phyloP scores from a whole-genome alignment of 2,113 vertebrate genomes.

The Microtus oregoni region DNA sequence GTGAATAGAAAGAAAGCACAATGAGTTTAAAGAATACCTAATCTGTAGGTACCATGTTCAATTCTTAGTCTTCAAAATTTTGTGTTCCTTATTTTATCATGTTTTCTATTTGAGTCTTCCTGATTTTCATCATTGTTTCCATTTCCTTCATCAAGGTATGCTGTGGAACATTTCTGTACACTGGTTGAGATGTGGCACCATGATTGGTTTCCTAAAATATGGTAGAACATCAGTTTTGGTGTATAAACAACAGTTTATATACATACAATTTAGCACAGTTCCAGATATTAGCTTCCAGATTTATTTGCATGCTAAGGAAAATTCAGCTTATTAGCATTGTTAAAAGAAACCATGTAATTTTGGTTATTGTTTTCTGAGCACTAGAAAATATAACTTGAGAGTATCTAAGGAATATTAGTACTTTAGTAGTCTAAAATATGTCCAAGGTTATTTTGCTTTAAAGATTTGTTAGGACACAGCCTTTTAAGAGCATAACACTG shows the following conservation, averaged over 20 bases:
- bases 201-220: background rate
- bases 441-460: background rate
- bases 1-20: background rate
- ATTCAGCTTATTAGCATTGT: background rate
- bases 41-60: background rate
- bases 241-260: background rate
- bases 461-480: background rate
- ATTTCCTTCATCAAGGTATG: background rate
- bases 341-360: background rate
- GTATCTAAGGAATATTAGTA: background rate
- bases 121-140: background rate
- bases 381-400: background rate
- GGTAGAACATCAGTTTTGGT: background rate
- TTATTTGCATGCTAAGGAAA: background rate
- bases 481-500: background rate
- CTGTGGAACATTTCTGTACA: background rate
- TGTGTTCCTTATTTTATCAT: background rate
- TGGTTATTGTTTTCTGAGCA: background rate
- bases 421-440: background rate
- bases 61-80: constrained; percentile 18
- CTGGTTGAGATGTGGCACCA: background rate
- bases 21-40: background rate
- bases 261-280: background rate
- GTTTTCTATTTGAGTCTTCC: background rate
- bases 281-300: background rate